phyloP scores from a whole-genome alignment of 2,113 vertebrate species.

The Atrichornis clamosus region DNA sequence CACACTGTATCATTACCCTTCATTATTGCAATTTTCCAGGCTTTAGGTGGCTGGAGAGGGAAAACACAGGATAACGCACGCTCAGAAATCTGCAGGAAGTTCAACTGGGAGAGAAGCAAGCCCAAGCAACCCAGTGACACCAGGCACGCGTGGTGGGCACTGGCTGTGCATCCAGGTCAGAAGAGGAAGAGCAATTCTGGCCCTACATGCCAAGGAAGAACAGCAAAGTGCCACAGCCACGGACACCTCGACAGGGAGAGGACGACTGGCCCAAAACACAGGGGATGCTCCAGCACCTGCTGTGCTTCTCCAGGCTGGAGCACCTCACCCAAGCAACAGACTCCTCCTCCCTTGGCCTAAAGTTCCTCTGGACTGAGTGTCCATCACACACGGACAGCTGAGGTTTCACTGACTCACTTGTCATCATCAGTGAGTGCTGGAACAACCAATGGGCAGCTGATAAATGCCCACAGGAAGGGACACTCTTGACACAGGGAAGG shows the following conservation, averaged over 20 bases:
- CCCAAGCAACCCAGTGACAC: neutral
- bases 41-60: slow-evolving; percentile 20
- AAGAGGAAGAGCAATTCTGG: neutral
- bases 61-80: neutral
- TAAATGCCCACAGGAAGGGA: neutral
- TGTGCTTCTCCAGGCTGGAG: rapidly evolving
- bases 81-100: neutral
- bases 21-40: slow-evolving; percentile 24
- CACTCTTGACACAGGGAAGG: neutral
- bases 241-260: rapidly evolving
- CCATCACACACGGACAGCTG: rapidly evolving
- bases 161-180: neutral
- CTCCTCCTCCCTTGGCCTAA: neutral
- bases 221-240: neutral
- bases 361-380: neutral
- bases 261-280: rapidly evolving
- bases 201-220: no score
- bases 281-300: neutral
- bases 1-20: slow-evolving; percentile 20
- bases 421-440: neutral
- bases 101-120: neutral
- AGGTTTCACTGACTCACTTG: neutral
- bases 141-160: neutral
- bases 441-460: neutral
- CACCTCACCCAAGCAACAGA: neutral